Base-by-base conservation (phyloP, 1,140 invertebrate species). In the Monochamus saltuarius region DNA sequence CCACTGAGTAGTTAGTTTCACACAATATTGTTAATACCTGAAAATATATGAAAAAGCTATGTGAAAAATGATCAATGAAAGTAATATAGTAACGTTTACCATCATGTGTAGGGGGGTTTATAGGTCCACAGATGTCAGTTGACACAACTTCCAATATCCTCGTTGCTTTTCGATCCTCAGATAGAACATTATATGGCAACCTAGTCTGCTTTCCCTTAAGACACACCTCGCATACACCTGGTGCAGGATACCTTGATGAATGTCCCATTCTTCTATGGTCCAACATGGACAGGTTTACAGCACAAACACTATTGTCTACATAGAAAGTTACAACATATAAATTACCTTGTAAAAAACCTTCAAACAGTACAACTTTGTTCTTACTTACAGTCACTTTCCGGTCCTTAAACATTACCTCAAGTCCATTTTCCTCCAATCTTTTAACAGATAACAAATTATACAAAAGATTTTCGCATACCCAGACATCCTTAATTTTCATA, bases 21-120 rank as follows among this genome's bases (percentile, higher is more conserved):
- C n/a, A n/a, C n/a, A n/a, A n/a, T n/a, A n/a, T n/a, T n/a, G n/a
- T n/a, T n/a, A n/a, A n/a, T n/a, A n/a, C n/a, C n/a, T n/a, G n/a
- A n/a, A n/a, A 50, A 58, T 72, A 77, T 7, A 75, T 64, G n/a
- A 66, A 49, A 17, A 42, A 58, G 59, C 72, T 76, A 62, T 71
- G 61, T 13, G 73, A 73, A 61, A 47, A 78, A 62, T 79, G 71
- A 66, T 79, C 76, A 38, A 71, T 71, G 47, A 78, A 77, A 7
- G 72, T 72, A 1, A 78, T 45, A 68, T 75, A 75, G 64, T 78
- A 78, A 36, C 53, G 67, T 37, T 66, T 64, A 13, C 70, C 70
- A 51, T 75, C 69, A 40, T 55, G 54, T 7, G 73, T 68, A 14
- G 53, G 13, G 42, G 67, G 69, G 29, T 59, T 63, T 16, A 78